These are phyloP conservation scores for Zaprionus davidi DNA, from an alignment of 1,140 invertebrate species.

Conservation along the genomic window DNA sequence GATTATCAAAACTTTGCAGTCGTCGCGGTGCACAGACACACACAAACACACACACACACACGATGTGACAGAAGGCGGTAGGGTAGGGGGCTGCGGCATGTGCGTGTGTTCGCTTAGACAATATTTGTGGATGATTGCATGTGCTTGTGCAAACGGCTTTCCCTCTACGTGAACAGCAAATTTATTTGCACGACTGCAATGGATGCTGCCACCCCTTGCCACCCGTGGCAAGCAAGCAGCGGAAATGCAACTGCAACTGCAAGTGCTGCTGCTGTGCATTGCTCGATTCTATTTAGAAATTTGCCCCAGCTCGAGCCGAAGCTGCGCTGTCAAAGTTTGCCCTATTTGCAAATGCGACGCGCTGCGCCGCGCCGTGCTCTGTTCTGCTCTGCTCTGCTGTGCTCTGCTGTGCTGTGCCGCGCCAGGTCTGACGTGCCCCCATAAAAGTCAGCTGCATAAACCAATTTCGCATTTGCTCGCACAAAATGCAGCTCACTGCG, in stretches of 20 bases:
- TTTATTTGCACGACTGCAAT: constrained; percentile 79
- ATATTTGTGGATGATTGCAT: constrained; percentile 81
- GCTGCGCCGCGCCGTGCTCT: background rate
- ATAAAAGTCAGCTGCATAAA: constrained; percentile 81
- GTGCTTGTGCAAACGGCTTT: constrained; percentile 75
- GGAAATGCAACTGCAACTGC: background rate
- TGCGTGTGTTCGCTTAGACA: constrained; percentile 57
- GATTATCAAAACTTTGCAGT: constrained; percentile 46
- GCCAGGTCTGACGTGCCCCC: constrained; percentile 43
- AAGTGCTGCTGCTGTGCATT: background rate
- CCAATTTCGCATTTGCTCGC: constrained; percentile 73
- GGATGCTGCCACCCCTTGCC: constrained; percentile 48
- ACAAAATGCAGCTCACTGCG: constrained; percentile 50
- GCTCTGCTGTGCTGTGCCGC: background rate
- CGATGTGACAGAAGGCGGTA: background rate
- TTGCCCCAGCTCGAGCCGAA: constrained; percentile 31
- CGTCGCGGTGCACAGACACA: constrained; percentile 11
- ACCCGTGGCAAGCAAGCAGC: background rate
- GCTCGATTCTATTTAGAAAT: constrained; percentile 47
- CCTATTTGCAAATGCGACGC: constrained; percentile 11
- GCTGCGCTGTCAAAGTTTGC: constrained; percentile 50
- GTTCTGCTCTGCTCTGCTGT: background rate
- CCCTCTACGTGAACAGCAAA: constrained; percentile 78
- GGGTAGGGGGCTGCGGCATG: background rate
- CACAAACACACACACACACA: background rate